Conservation (phyloP, 2,113 vertebrate genomes). For the Vulpes lagopus region DNA sequence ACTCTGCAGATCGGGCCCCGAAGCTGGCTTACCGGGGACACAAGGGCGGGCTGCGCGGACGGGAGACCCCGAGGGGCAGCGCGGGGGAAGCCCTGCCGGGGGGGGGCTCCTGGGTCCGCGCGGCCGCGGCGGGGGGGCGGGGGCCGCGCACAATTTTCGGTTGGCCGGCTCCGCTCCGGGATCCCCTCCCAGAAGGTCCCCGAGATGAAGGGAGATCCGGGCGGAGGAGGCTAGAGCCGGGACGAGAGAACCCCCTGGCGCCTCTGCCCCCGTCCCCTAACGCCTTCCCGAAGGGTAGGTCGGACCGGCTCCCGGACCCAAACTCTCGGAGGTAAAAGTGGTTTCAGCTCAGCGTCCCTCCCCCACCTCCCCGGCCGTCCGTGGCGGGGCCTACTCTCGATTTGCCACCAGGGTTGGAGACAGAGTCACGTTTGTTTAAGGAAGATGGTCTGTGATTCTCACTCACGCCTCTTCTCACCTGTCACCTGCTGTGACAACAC, state of each 20-base stretch:
- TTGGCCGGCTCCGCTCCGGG: conserved; percentile 19
- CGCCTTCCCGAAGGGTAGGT: neutral
- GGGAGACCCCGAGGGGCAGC: accelerated
- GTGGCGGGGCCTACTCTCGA: neutral
- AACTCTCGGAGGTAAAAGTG: conserved; percentile 36
- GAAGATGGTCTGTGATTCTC: neutral
- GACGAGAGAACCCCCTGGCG: neutral
- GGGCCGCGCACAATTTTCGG: conserved; percentile 16
- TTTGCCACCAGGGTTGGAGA: neutral
- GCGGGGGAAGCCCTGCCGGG: neutral
- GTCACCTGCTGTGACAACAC: neutral
- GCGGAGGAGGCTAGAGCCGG: neutral
- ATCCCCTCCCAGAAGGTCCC: neutral
- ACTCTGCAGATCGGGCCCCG: neutral
- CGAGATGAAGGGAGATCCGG: neutral
- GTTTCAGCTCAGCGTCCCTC: neutral
- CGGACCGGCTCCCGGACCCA: neutral
- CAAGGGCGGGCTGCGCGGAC: neutral
- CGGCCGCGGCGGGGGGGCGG: neutral
- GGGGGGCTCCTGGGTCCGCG: neutral
- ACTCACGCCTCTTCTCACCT: neutral
- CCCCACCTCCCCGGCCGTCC: neutral
- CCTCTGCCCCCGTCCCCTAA: neutral
- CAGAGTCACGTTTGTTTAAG: neutral
- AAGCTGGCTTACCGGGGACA: neutral